Evolutionary conservation across 2,888 invertebrate species (phyloP).

Genomic region (Liopterus haemorrhoidalis): DNA sequence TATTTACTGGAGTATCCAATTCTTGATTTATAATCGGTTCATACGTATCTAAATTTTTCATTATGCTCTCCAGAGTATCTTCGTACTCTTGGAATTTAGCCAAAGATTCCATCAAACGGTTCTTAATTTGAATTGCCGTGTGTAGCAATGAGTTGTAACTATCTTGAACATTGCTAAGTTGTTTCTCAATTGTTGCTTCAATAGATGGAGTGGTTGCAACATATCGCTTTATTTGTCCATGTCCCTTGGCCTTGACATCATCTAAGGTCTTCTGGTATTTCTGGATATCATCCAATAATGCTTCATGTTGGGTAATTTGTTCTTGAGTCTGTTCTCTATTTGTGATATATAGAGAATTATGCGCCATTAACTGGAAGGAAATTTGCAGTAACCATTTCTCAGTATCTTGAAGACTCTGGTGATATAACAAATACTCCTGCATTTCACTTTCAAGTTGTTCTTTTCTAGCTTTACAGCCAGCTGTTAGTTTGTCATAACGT

Average conservation of each 20-base stretch:
- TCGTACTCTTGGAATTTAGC: conserved; percentile 92
- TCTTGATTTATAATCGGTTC: conserved; percentile 71
- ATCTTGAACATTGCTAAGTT: conserved; percentile 84
- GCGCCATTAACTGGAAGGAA: conserved; percentile 92
- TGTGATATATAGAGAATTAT: conserved; percentile 87
- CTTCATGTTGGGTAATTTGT: conserved; percentile 83
- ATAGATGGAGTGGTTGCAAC: conserved; percentile 65
- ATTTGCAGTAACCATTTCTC: conserved; percentile 94
- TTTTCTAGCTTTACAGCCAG: conserved; percentile 58
- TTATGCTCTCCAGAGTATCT: conserved; percentile 78
- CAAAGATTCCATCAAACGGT: conserved; percentile 78
- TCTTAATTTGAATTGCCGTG: conserved; percentile 86
- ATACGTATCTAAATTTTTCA: conserved; percentile 71
- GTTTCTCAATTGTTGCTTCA: conserved; percentile 72
- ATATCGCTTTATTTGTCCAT: conserved; percentile 77
- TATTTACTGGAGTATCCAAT: conserved; percentile 67
- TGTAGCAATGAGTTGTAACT: conserved; percentile 85
- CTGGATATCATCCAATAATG: conserved; percentile 68
- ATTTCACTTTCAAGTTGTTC: conserved; percentile 73
- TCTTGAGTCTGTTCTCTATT: conserved; percentile 87
- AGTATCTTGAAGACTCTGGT: conserved; percentile 84
- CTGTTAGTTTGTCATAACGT: conserved; percentile 63
- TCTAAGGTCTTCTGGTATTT: conserved; percentile 77
- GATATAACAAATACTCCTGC: conserved; percentile 78
- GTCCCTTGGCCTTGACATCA: conserved; percentile 76